Base-by-base conservation (phyloP, 23 tunicate genomes). In the Styela clava region DNA sequence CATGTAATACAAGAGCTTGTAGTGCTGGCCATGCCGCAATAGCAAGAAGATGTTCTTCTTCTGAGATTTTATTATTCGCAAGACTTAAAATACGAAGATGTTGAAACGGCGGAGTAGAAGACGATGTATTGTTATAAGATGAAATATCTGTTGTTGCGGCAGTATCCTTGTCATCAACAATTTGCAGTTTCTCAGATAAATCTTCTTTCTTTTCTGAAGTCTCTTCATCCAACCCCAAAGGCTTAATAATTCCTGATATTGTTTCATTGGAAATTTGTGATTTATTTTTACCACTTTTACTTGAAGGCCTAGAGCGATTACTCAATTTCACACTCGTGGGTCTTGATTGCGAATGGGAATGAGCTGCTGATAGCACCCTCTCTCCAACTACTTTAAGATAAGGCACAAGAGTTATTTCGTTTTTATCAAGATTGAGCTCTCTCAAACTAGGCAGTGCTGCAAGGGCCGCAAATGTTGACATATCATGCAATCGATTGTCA, bases 1-100 rank as follows among this genome's bases (percentile, higher is more conserved):
- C 87, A 36, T 88, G 81, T 32, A 93, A 52, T 19, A 84, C 82
- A 32, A 93, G 78, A 31, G 85, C 94, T 64, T 88, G 86, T 19
- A 93, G 77, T 61, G 84, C 23, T 12, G 98, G 98, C 93, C 98
- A 93, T 16, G 89, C 86, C 2, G 93, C 98, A 18, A 93, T 92
- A 21, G 98, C 92, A 2, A 93, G 74, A 29, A 93, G 83, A 70
- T 91, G 83, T 80, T 93, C 89, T 69, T 93, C 98, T 25, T 93
- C 98, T 62, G 71, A 26, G 22, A 93, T 81, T 29, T 30, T 33
- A 56, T 93, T 93, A 83, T 93, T 86, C 1, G 93, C 82, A 2
- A 93, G 30, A 77, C 98, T 93, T 64, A 93, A 35, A 30, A 30
- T 86, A 84, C 89, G 73, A 12, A 91, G 76, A 20, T 91, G 87